Base-by-base conservation (phyloP, 2,113 vertebrate genomes). In the Megaceryle torquata region DNA sequence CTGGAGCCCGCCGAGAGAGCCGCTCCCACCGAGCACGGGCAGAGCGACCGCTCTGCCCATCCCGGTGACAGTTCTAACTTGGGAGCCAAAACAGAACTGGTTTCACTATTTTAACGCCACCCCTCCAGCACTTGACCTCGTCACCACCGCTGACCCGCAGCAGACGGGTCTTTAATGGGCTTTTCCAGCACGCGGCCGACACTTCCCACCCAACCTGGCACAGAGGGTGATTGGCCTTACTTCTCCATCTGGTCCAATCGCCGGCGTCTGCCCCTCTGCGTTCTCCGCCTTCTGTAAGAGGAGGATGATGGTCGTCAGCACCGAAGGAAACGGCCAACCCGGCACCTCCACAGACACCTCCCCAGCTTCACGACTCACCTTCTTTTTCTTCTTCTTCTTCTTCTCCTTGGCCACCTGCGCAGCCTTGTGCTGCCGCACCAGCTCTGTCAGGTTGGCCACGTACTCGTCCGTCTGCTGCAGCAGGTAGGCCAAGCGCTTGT, bases 401-500 rank as follows among this genome's bases (percentile, higher is more conserved):
- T 99, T 99, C 95, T 99, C 99, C 95, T 99, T 99, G 85, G 99
- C 98, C 1, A 99, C 99, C 95, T 99, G 99, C 2, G 97, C 99
- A 0, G 99, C 99, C 96, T 99, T 99, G 98, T 99, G 99, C 43
- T 99, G 99, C 14, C 99, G 97, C 89, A 99, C 99, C 71, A 99
- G 97, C 95, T 99, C 99, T 0, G 99, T 99, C 88, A 99, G 99
- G 97, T 99, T 99, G 74, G 99, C 99, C 89, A 99, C 99, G 2
- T 99, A 99, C 95, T 99, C 99, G 4, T 99, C 99, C 0, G 99
- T 99, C 98, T 99, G 99, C 98, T 99, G 99, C 82, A 99, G 97
- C 91, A 99, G 98, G 98, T 99, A 99, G 39, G 99, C 99, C 98
- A 99, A 90, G 48, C 99, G 99, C 96, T 99, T 99, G 98, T 99